phyloP scores from a whole-genome alignment of 2,888 invertebrate genomes.

The Aphodius granarius region DNA sequence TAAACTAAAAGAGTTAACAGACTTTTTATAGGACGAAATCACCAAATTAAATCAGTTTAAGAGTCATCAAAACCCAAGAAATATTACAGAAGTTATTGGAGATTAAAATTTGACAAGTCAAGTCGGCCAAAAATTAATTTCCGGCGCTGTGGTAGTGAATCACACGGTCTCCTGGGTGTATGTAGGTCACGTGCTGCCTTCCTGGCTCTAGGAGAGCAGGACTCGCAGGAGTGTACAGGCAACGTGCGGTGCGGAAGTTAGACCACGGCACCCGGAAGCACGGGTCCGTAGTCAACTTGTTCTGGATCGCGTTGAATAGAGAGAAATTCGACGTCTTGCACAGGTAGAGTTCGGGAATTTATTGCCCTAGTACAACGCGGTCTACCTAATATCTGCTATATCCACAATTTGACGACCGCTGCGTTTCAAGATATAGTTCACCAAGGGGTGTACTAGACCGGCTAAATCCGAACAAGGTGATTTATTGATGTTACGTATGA shows the following conservation, averaged over 20 bases:
- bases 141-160: conserved; percentile 16
- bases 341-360: neutral
- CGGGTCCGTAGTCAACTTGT: neutral
- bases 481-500: neutral
- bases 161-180: conserved; percentile 6
- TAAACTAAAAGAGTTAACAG: too few species aligned
- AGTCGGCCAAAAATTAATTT: conserved; percentile 20
- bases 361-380: neutral
- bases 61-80: too few species aligned
- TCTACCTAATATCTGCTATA: neutral
- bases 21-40: too few species aligned
- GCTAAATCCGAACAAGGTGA: neutral
- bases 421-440: too few species aligned
- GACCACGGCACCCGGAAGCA: neutral
- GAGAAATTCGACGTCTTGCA: neutral
- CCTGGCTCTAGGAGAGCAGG: neutral
- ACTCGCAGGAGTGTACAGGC: neutral
- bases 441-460: neutral
- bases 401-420: neutral
- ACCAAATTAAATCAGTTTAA: too few species aligned
- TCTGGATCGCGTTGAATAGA: neutral
- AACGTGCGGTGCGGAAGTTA: neutral
- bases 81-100: too few species aligned
- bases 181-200: conserved; percentile 1
- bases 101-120: too few species aligned